Percentiles rank a stretch among this genome's conserved stretches.
phyloP scores from a whole-genome alignment of 1,140 invertebrate genomes.

The Hyphantria cunea region DNA sequence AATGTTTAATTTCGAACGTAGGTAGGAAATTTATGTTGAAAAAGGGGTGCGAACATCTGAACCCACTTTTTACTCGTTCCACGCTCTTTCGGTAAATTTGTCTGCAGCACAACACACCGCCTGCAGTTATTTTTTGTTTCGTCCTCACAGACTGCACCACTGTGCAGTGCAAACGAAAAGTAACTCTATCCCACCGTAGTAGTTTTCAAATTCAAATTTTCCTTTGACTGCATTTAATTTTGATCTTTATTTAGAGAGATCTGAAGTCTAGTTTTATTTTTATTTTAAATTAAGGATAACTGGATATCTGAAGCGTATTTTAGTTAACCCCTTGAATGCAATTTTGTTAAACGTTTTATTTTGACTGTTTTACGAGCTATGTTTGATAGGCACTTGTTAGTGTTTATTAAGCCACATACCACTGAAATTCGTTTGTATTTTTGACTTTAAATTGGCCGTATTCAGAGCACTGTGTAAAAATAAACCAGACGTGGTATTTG shows the following conservation, averaged over 20 bases:
- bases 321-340: constrained; percentile 37
- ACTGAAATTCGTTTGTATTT: constrained; percentile 5
- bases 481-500: constrained; percentile 20
- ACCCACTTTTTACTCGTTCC: constrained; percentile 39
- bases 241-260: constrained; percentile 5
- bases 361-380: constrained; percentile 15
- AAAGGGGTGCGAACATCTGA: constrained; percentile 46
- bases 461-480: constrained; percentile 20
- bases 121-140: constrained; percentile 37
- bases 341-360: constrained; percentile 46
- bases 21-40: constrained; percentile 42
- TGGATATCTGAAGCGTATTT: constrained; percentile 20
- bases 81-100: constrained; percentile 59
- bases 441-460: constrained; percentile 16
- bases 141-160: constrained; percentile 28
- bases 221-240: not conserved
- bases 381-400: constrained; percentile 15
- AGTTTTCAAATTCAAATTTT: constrained; percentile 17
- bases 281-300: constrained; percentile 35
- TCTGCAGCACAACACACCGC: constrained; percentile 44
- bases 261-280: constrained; percentile 34
- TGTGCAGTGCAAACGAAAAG: constrained; percentile 30
- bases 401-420: constrained; percentile 5
- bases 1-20: constrained; percentile 31
- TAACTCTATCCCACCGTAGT: constrained; percentile 22